phyloP scores from a whole-genome alignment of 2,113 vertebrate genomes.

The Geococcyx californianus region DNA sequence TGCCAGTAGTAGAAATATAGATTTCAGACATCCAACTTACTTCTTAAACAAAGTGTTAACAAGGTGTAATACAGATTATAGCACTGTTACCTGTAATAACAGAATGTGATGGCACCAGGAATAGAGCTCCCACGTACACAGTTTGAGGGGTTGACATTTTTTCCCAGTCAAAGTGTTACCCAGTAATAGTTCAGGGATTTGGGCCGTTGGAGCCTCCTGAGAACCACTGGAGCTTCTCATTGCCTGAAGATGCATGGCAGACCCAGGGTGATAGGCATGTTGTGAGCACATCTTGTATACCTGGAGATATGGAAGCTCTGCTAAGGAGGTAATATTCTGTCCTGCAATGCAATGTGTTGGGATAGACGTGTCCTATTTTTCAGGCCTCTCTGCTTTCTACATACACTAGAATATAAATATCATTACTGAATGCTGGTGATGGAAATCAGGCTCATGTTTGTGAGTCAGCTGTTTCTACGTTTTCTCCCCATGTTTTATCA shows the following conservation, averaged over 20 bases:
- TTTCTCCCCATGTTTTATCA: background rate
- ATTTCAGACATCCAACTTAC: background rate
- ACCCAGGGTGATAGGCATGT: accelerated
- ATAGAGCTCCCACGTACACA: background rate
- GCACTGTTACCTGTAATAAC: background rate
- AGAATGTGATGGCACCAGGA: background rate
- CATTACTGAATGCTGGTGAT: background rate
- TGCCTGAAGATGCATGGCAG: background rate
- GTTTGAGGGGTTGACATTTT: background rate
- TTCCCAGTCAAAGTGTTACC: background rate
- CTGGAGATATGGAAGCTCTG: background rate
- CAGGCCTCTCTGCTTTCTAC: background rate
- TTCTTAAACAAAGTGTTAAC: background rate
- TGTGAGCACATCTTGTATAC: background rate
- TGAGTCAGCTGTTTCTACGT: background rate
- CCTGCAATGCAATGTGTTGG: background rate
- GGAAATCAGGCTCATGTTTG: background rate
- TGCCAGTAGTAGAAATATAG: background rate
- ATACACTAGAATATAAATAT: background rate
- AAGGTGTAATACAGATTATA: background rate
- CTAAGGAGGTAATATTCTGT: background rate
- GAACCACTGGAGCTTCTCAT: background rate
- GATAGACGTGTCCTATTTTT: background rate
- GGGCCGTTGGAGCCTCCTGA: background rate
- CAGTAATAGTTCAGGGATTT: background rate